Percentiles rank a stretch among this genome's conserved stretches.
These are phyloP conservation scores for Gallinago jamesoni DNA, from an alignment of 2,113 vertebrate genomes.

Conservation along the genomic window DNA sequence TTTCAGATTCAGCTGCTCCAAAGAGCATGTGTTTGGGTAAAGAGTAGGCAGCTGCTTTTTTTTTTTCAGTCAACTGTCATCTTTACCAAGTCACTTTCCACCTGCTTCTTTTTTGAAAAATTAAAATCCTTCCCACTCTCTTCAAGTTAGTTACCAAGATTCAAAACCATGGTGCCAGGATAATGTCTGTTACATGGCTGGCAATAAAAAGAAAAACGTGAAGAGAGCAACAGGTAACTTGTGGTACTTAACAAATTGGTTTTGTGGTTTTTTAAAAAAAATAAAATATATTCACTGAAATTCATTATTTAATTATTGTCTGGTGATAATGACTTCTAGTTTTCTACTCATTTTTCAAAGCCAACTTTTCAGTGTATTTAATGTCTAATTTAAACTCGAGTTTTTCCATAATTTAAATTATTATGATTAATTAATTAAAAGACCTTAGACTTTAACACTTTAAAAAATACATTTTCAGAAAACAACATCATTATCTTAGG, in stretches of 20 bases:
- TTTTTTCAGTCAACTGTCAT: constrained; percentile 1
- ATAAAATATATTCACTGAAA: not conserved
- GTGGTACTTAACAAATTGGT: not conserved
- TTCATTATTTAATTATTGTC: not conserved
- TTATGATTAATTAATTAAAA: not conserved
- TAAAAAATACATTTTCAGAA: not conserved
- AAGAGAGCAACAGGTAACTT: not conserved
- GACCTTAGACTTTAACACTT: not conserved
- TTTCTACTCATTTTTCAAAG: not conserved
- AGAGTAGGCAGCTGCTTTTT: not conserved
- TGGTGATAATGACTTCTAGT: not conserved
- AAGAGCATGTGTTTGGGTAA: not conserved
- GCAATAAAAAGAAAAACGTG: not conserved
- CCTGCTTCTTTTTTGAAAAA: not conserved
- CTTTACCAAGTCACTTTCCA: not conserved
- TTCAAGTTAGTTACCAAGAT: not conserved
- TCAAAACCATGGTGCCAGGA: not conserved
- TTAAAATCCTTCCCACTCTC: constrained; percentile 24
- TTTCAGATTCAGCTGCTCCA: not conserved
- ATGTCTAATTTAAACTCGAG: not conserved
- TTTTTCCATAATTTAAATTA: not conserved
- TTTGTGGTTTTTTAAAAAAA: not conserved
- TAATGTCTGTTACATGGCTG: not conserved
- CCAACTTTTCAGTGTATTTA: not conserved
- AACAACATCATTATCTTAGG: not conserved